A percentile compares a stretch with the other conserved stretches of the same genome.
These are phyloP conservation scores for Atta cephalotes DNA, from an alignment of 1,140 invertebrate genomes.

Conservation along the genomic window DNA sequence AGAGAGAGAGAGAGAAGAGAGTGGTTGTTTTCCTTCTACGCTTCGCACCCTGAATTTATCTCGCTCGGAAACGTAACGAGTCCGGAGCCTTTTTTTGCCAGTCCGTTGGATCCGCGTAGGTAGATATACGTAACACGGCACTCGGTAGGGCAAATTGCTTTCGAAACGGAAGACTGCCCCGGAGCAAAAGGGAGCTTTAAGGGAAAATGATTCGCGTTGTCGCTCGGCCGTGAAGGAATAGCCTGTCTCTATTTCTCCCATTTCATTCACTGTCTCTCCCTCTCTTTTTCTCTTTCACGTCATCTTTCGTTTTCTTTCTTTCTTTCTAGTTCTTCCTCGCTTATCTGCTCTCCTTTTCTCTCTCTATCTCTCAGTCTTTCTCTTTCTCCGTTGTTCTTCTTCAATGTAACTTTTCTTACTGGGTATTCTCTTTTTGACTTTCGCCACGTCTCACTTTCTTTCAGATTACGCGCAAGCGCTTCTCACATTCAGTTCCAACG, in stretches of 20 bases:
- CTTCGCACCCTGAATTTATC: slow-evolving; percentile 67
- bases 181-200: slow-evolving; percentile 72
- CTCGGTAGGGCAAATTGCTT: slow-evolving; percentile 72
- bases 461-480: slow-evolving; percentile 38
- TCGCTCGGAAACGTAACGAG: slow-evolving; percentile 70
- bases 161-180: slow-evolving; percentile 70
- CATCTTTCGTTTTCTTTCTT: slow-evolving; percentile 30
- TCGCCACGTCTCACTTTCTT: slow-evolving; percentile 51
- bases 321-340: neutral
- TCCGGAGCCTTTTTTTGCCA: slow-evolving; percentile 67
- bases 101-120: slow-evolving; percentile 63
- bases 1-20: slow-evolving; percentile 27
- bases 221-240: slow-evolving; percentile 67
- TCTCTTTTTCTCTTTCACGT: neutral
- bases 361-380: neutral
- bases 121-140: slow-evolving; percentile 61
- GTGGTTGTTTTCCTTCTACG: slow-evolving; percentile 62
- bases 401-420: slow-evolving; percentile 32
- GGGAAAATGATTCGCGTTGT: slow-evolving; percentile 74
- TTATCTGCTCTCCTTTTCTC: slow-evolving; percentile 3
- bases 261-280: neutral
- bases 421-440: slow-evolving; percentile 38
- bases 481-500: slow-evolving; percentile 21
- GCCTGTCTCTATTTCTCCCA: slow-evolving; percentile 34
- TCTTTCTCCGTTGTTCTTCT: neutral